Evolutionary conservation across 2,797 vertebrate species (phyloP).

Genomic region (Intellagama lesueurii): DNA sequence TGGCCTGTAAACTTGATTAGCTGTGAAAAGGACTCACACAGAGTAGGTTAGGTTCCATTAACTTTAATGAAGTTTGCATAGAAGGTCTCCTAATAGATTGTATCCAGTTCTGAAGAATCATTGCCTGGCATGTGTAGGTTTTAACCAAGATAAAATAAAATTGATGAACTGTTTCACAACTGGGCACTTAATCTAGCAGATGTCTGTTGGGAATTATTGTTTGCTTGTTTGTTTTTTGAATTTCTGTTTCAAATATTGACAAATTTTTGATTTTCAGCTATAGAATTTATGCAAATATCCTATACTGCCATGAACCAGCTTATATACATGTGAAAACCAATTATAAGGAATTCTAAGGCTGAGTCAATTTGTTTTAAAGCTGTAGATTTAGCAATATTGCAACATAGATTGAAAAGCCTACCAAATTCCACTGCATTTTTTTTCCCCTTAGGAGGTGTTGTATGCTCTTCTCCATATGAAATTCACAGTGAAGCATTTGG

Average conservation of each 20-base stretch:
- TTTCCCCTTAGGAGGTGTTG: constrained; percentile 74
- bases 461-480: constrained; percentile 80
- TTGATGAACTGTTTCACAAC: neutral
- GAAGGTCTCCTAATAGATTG: neutral
- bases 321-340: neutral
- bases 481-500: constrained; percentile 86
- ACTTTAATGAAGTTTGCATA: neutral
- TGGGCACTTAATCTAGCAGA: neutral
- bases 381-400: neutral
- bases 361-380: neutral
- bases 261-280: no score
- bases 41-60: neutral
- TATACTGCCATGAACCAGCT: constrained; percentile 8
- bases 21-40: neutral
- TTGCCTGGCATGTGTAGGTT: neutral
- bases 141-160: constrained; percentile 4
- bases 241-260: no score
- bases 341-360: neutral
- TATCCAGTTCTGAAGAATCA: neutral
- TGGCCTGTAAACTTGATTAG: neutral
- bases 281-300: no score
- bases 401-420: neutral
- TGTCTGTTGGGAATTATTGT: neutral
- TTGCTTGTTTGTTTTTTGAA: neutral
- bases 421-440: constrained; percentile 43